phyloP scores from a whole-genome alignment of 2,797 vertebrate genomes.

The Pseudochirops corinnae region DNA sequence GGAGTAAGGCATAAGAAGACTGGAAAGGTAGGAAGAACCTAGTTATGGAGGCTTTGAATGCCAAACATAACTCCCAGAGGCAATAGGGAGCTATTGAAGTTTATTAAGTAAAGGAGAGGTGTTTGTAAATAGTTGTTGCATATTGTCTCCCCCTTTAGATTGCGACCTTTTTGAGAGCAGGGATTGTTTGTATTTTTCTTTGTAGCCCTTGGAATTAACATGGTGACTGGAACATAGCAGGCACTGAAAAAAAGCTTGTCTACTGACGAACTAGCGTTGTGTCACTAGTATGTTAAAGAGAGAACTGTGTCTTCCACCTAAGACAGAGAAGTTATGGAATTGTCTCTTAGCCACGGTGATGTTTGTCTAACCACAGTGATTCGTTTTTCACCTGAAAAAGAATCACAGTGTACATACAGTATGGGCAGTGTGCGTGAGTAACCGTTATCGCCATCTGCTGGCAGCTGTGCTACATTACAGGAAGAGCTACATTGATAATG shows the following conservation, averaged over 20 bases:
- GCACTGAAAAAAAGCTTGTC: background rate
- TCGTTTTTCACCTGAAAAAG: background rate
- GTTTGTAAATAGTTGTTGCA: background rate
- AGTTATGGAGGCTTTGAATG: background rate
- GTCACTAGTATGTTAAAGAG: background rate
- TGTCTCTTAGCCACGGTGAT: background rate
- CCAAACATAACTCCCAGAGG: background rate
- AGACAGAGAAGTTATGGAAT: background rate
- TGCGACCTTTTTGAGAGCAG: background rate
- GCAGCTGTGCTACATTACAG: background rate
- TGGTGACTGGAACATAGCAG: background rate
- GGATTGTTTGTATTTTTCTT: background rate
- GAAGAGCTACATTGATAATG: background rate
- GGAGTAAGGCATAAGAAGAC: background rate
- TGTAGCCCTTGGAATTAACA: background rate
- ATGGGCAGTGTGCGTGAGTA: background rate
- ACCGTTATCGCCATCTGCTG: background rate
- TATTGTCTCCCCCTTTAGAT: background rate
- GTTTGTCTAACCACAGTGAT: background rate
- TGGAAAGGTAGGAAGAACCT: background rate
- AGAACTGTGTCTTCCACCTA: background rate
- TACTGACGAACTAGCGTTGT: background rate
- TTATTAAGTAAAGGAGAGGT: background rate
- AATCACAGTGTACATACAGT: background rate
- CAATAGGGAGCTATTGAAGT: background rate